These are phyloP conservation scores for Caenorhabditis remanei DNA, from an alignment of 1,140 invertebrate species.

Conservation along the genomic window DNA sequence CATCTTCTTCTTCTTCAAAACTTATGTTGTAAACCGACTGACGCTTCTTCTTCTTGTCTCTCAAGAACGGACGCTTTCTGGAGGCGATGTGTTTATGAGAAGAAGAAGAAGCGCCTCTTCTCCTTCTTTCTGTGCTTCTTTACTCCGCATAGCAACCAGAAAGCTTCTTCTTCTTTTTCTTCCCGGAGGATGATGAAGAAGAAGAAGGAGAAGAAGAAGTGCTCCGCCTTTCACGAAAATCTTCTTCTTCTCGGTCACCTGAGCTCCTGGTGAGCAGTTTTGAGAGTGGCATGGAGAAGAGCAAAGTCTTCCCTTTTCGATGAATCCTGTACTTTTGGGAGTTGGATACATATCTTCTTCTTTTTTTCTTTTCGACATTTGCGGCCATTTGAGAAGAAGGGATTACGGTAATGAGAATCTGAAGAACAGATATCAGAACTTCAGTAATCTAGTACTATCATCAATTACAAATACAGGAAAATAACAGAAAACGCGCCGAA, in stretches of 20 bases:
- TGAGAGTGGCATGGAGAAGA: not conserved
- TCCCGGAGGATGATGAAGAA: not conserved
- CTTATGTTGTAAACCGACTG: conserved; percentile 52
- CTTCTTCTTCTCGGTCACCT: conserved; percentile 39
- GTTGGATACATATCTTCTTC: not conserved
- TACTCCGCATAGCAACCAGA: conserved; percentile 46
- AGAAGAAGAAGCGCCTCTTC: not conserved
- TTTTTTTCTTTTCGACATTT: not conserved
- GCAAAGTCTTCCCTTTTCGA: not conserved
- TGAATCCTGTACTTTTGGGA: conserved; percentile 8
- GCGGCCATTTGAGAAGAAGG: not conserved
- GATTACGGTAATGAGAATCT: too few species aligned
- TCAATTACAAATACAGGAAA: too few species aligned
- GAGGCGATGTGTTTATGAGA: conserved; percentile 43
- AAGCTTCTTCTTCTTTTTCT: conserved; percentile 39
- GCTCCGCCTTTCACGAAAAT: conserved; percentile 29
- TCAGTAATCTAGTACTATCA: too few species aligned
- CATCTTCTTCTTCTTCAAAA: not conserved
- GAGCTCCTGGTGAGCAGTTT: not conserved
- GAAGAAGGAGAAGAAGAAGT: conserved; percentile 4
- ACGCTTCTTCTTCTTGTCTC: conserved; percentile 24
- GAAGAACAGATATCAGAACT: too few species aligned
- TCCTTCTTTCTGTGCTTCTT: not conserved
- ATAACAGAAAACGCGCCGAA: too few species aligned
- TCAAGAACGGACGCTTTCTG: conserved; percentile 50